These are phyloP conservation scores for Lepidocolaptes lacrymiger DNA, from an alignment of 2,797 vertebrate species.

Conservation along the genomic window DNA sequence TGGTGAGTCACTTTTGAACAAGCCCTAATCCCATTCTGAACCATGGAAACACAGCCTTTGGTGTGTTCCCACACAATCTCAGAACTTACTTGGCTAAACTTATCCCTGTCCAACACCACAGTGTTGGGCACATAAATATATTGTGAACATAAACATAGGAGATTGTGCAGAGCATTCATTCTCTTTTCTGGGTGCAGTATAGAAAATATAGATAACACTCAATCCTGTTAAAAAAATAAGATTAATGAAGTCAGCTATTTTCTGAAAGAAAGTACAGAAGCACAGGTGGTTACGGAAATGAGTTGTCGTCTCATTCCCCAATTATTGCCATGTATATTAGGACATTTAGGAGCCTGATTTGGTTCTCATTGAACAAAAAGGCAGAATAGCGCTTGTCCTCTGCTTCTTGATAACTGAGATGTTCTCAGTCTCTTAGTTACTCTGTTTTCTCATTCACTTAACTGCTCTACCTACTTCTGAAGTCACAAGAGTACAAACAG, in stretches of 20 bases:
- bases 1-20: not conserved
- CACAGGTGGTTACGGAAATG: rapidly evolving
- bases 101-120: rapidly evolving
- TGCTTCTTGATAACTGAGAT: not conserved
- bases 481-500: not conserved
- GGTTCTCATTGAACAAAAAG: not conserved
- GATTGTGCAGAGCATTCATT: not conserved
- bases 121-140: not conserved
- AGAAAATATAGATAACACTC: not conserved
- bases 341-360: not conserved
- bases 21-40: not conserved
- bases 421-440: not conserved
- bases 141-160: not conserved
- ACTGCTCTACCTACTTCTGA: not conserved
- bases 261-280: not conserved
- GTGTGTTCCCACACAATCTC: not conserved
- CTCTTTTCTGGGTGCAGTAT: not conserved
- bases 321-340: not conserved
- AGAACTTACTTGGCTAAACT: not conserved
- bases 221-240: not conserved
- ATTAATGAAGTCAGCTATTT: not conserved
- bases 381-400: not conserved
- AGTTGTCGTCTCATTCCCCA: not conserved
- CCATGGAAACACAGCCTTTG: not conserved
- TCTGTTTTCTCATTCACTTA: not conserved